Percentiles rank a stretch among this genome's conserved stretches.
These are phyloP conservation scores for Drosophila diplacantha DNA, from an alignment of 2,888 invertebrate genomes.

Conservation along the genomic window DNA sequence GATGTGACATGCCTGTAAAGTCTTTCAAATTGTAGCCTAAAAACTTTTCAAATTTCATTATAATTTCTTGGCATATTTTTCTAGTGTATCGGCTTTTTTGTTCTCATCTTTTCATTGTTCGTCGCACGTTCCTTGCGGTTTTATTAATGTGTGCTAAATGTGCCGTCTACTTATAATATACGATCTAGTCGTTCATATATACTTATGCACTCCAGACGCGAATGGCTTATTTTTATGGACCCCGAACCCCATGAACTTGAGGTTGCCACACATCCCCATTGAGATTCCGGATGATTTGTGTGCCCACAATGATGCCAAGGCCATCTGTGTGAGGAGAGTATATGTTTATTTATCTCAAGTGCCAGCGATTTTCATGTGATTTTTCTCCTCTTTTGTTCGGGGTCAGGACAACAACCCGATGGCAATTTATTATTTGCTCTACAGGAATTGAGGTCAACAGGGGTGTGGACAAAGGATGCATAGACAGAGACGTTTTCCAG, in stretches of 20 bases:
- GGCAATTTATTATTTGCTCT: slow-evolving; percentile 25
- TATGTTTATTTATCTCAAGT: slow-evolving; percentile 44
- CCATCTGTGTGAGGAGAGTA: slow-evolving; percentile 30
- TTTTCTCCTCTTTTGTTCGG: slow-evolving; percentile 9
- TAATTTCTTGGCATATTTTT: neutral
- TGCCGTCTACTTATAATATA: slow-evolving; percentile 58
- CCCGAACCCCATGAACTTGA: slow-evolving; percentile 24
- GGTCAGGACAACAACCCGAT: slow-evolving; percentile 27
- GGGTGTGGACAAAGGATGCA: neutral
- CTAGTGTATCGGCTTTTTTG: slow-evolving; percentile 2
- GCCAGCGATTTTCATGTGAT: slow-evolving; percentile 44
- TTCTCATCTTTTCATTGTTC: slow-evolving; percentile 18
- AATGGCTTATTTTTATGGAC: slow-evolving; percentile 43
- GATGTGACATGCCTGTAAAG: neutral
- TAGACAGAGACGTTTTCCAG: neutral
- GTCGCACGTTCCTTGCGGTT: slow-evolving; percentile 57
- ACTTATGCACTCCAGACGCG: slow-evolving; percentile 36
- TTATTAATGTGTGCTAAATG: slow-evolving; percentile 69
- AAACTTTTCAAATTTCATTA: rapidly evolving
- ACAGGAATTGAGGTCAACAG: slow-evolving; percentile 20
- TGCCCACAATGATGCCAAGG: slow-evolving; percentile 50
- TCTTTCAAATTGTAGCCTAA: neutral
- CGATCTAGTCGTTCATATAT: slow-evolving; percentile 46
- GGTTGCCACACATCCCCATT: slow-evolving; percentile 4
- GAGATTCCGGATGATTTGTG: slow-evolving; percentile 45